These are phyloP conservation scores for Pissodes strobi DNA, from an alignment of 1,140 invertebrate species.

Conservation along the genomic window DNA sequence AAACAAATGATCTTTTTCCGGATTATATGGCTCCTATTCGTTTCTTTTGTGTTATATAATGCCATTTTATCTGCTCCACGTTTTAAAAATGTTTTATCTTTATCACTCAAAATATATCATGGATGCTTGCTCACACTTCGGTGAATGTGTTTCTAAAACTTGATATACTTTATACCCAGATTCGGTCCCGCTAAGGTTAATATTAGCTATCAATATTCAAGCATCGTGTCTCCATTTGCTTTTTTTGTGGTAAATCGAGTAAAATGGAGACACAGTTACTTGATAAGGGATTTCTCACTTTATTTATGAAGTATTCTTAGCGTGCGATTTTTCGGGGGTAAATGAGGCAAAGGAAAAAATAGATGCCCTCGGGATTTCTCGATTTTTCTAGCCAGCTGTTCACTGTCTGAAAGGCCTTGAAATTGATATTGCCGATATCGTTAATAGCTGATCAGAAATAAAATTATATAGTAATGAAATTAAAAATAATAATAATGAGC, in stretches of 20 bases:
- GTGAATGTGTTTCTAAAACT: background rate
- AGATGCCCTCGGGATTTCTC: too few species aligned
- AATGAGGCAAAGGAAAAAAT: too few species aligned
- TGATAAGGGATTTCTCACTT: constrained; percentile 10
- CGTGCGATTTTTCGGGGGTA: background rate
- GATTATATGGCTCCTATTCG: too few species aligned
- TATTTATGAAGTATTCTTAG: background rate
- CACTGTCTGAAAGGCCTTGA: too few species aligned
- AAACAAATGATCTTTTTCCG: too few species aligned
- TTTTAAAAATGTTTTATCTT: constrained; percentile 2
- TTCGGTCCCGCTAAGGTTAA: background rate
- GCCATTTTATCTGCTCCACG: too few species aligned
- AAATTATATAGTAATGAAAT: too few species aligned
- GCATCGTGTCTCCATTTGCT: background rate
- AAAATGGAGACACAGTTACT: constrained; percentile 13
- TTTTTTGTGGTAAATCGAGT: constrained; percentile 1
- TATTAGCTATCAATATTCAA: constrained; percentile 19
- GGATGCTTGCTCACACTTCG: background rate
- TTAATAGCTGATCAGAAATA: too few species aligned
- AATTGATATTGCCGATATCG: too few species aligned
- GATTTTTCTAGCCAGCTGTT: too few species aligned
- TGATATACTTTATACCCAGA: background rate
- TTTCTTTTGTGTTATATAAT: too few species aligned
- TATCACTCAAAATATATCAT: background rate
- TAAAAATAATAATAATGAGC: too few species aligned